Evolutionary conservation across 2,888 invertebrate species (phyloP).

Genomic region (Notodonta ziczac): DNA sequence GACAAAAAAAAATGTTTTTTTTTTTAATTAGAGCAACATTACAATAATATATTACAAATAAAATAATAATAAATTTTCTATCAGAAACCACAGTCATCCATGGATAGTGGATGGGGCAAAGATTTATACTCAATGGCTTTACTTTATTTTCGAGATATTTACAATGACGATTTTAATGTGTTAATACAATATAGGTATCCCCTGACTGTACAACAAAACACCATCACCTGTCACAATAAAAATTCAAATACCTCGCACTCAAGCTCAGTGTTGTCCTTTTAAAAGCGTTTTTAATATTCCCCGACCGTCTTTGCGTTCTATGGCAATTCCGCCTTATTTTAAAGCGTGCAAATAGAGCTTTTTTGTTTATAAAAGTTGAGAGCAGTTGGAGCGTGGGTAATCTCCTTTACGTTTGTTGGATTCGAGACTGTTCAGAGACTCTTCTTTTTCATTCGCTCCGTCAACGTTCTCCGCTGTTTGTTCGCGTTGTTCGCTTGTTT

Average conservation of each 20-base stretch:
- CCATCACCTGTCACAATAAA: conserved; percentile 68
- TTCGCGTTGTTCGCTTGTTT: conserved; percentile 61
- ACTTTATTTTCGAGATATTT: too few species aligned
- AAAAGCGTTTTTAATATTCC: conserved; percentile 82
- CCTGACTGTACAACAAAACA: background rate
- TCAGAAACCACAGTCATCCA: too few species aligned
- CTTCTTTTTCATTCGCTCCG: conserved; percentile 75
- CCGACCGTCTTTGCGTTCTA: conserved; percentile 72
- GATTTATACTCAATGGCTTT: too few species aligned
- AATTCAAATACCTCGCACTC: conserved; percentile 73
- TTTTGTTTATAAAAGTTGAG: conserved; percentile 82
- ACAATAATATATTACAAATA: too few species aligned
- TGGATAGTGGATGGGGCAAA: too few species aligned
- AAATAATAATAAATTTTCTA: too few species aligned
- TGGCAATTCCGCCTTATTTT: conserved; percentile 77
- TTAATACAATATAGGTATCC: too few species aligned
- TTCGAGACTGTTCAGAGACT: conserved; percentile 63
- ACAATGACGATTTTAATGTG: too few species aligned
- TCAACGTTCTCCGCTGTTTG: conserved; percentile 72
- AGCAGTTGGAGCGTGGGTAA: conserved; percentile 81
- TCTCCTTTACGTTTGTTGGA: conserved; percentile 82
- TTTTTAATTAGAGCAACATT: too few species aligned
- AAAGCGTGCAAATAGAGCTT: conserved; percentile 74
- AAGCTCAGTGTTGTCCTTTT: conserved; percentile 68
- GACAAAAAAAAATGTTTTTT: too few species aligned